Conservation (phyloP, 2,113 vertebrate genomes). For the Chaetodon trifascialis region DNA sequence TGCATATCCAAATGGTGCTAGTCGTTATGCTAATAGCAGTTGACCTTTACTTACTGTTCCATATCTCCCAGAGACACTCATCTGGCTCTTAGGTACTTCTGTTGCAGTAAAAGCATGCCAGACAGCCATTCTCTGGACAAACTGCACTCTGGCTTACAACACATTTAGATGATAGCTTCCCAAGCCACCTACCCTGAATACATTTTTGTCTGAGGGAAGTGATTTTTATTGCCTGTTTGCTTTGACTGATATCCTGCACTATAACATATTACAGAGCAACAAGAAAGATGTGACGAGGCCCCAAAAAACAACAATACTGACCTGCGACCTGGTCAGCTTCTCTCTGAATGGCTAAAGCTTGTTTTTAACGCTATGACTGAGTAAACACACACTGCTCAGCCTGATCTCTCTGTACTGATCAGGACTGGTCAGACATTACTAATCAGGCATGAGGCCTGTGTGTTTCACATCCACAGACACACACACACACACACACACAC, state of each 20-base stretch:
- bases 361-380: slow-evolving; percentile 18
- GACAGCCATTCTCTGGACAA: slow-evolving; percentile 47
- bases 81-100: slow-evolving; percentile 60
- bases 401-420: slow-evolving; percentile 30
- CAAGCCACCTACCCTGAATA: slow-evolving; percentile 14
- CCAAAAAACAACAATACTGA: neutral
- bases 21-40: slow-evolving; percentile 75
- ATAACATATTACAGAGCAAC: slow-evolving; percentile 11
- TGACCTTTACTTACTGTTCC: slow-evolving; percentile 81
- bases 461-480: slow-evolving; percentile 9
- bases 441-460: slow-evolving; percentile 56
- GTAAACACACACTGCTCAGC: slow-evolving; percentile 21
- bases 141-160: slow-evolving; percentile 38
- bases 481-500: no score
- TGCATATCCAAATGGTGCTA: slow-evolving; percentile 75
- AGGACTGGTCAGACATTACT: slow-evolving; percentile 51
- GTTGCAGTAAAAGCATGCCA: slow-evolving; percentile 50
- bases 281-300: neutral
- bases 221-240: slow-evolving; percentile 32
- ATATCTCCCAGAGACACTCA: slow-evolving; percentile 72
- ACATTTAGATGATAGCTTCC: slow-evolving; percentile 51
- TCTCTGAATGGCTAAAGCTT: slow-evolving; percentile 12
- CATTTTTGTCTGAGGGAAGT: slow-evolving; percentile 1
- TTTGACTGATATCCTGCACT: neutral
- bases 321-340: neutral